Evolutionary conservation across 2,113 vertebrate species (phyloP).

Genomic region (Meles meles): DNA sequence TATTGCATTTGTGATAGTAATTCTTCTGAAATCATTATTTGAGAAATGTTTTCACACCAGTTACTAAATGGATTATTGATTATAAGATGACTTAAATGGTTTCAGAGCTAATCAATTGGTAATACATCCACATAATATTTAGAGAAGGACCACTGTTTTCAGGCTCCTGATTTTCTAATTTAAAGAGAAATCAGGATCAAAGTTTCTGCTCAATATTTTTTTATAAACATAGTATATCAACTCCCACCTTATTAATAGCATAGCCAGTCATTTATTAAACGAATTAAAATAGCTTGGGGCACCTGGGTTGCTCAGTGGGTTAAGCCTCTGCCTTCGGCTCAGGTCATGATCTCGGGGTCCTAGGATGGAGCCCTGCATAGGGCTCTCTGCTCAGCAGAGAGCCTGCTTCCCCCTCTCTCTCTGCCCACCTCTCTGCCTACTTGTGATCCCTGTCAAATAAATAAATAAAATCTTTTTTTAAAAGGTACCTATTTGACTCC

Average conservation of each 20-base stretch:
- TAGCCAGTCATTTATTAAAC: not conserved
- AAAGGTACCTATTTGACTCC: not conserved
- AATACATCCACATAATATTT: not conserved
- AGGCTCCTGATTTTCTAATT: not conserved
- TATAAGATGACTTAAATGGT: not conserved
- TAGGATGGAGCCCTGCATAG: too few species aligned
- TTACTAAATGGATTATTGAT: conserved; percentile 22
- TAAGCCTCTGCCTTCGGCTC: too few species aligned
- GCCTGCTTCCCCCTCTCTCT: too few species aligned
- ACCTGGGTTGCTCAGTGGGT: too few species aligned
- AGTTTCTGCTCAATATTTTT: not conserved
- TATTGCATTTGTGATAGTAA: conserved; percentile 10
- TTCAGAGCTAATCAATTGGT: not conserved
- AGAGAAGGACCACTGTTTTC: not conserved
- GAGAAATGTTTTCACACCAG: not conserved
- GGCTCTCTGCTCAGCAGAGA: too few species aligned
- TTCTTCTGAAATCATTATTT: conserved; percentile 43
- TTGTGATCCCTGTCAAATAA: too few species aligned
- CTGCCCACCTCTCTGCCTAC: too few species aligned
- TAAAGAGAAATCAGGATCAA: not conserved
- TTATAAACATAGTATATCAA: not conserved
- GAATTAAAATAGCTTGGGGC: not conserved
- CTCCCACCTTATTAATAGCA: not conserved
- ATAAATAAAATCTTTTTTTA: too few species aligned
- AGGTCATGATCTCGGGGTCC: too few species aligned